Percentiles rank a stretch among this genome's conserved stretches.
These are phyloP conservation scores for Puntigrus tetrazona DNA, from an alignment of 2,113 vertebrate species.

Conservation along the genomic window DNA sequence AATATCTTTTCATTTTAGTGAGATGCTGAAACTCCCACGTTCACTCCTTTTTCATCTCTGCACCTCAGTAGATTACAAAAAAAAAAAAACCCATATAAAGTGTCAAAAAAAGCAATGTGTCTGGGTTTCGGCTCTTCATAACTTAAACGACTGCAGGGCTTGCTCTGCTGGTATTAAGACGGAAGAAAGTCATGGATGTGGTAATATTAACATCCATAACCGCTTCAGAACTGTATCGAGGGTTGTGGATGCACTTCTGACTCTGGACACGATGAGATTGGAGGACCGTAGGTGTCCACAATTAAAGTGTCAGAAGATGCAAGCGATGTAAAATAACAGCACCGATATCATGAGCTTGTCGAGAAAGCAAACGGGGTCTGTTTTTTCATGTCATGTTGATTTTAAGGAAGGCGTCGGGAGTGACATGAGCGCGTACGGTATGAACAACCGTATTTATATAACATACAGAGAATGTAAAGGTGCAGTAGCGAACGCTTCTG, in stretches of 20 bases:
- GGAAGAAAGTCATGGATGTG: not conserved
- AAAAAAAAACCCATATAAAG: not conserved
- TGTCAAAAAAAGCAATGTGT: not conserved
- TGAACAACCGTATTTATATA: not conserved
- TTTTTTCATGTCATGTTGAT: slow-evolving; percentile 1
- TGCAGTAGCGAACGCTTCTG: not conserved
- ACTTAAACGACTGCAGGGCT: slow-evolving; percentile 9
- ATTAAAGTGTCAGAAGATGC: not conserved
- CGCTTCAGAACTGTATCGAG: not conserved
- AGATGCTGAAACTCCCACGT: slow-evolving; percentile 19
- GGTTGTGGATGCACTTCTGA: not conserved
- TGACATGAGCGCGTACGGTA: not conserved
- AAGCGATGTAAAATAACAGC: not conserved
- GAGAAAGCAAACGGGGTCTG: not conserved
- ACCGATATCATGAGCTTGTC: not conserved
- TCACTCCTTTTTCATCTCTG: slow-evolving; percentile 14
- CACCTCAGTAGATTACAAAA: not conserved
- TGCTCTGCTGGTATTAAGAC: slow-evolving; percentile 6
- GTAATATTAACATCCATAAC: slow-evolving; percentile 18
- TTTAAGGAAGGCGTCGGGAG: not conserved
- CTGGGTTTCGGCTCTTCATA: not conserved
- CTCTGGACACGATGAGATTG: not conserved
- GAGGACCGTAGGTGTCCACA: not conserved
- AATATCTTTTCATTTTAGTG: slow-evolving; percentile 48
- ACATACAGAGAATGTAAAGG: not conserved